Conservation (phyloP, 2,888 invertebrate genomes). For the Deilephila porcellus region DNA sequence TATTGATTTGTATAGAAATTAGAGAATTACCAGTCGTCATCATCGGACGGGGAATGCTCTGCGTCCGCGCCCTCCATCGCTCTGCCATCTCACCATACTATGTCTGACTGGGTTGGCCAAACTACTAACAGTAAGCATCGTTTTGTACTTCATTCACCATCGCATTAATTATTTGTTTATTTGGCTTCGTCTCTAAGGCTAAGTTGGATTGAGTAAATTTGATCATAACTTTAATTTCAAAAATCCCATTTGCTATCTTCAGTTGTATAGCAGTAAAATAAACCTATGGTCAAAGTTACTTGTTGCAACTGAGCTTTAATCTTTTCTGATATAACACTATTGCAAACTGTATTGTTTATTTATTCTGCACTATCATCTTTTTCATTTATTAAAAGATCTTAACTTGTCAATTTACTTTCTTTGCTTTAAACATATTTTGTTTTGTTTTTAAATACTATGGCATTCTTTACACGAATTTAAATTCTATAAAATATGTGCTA, state of each 20-base stretch:
- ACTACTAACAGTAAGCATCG: conserved; percentile 91
- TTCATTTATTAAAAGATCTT: not conserved
- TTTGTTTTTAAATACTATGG: not conserved
- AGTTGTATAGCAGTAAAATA: too few species aligned
- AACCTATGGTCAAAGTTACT: too few species aligned
- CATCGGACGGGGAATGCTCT: conserved; percentile 88
- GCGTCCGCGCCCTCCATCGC: conserved; percentile 86
- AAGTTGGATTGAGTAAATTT: not conserved
- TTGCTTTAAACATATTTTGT: not conserved
- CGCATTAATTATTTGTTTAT: not conserved
- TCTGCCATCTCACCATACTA: conserved; percentile 81
- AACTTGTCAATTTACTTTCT: not conserved
- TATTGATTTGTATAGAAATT: conserved; percentile 70
- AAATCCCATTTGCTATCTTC: too few species aligned
- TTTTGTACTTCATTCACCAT: conserved; percentile 38
- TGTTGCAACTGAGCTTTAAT: too few species aligned
- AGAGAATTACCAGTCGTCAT: conserved; percentile 80
- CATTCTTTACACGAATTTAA: conserved; percentile 25
- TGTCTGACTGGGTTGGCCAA: conserved; percentile 94
- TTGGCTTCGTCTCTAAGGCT: not conserved
- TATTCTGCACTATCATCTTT: too few species aligned
- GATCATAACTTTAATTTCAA: too few species aligned
- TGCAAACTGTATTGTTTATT: too few species aligned
- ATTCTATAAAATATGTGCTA: conserved; percentile 43
- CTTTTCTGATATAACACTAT: too few species aligned